A percentile compares a stretch with the other conserved stretches of the same genome.
Conservation (phyloP, 2,113 vertebrate genomes). For the Prochilodus magdalenae region DNA sequence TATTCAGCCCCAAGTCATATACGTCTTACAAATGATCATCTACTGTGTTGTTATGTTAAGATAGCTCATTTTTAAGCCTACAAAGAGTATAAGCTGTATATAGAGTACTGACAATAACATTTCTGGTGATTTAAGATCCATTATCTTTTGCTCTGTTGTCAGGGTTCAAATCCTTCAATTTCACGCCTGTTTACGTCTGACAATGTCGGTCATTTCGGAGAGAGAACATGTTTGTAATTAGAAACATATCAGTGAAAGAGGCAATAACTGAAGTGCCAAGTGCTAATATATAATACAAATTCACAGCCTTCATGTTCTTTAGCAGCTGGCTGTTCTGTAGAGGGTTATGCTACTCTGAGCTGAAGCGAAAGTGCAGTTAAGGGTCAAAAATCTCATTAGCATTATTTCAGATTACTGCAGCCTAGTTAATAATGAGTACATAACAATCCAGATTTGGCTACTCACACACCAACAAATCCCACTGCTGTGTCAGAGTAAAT, state of each 20-base stretch:
- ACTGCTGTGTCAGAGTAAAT: background rate
- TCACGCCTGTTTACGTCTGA: background rate
- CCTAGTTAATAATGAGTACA: background rate
- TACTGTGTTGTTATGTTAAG: background rate
- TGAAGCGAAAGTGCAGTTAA: background rate
- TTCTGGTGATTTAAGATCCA: background rate
- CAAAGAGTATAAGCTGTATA: background rate
- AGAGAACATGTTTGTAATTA: background rate
- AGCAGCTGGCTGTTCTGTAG: background rate
- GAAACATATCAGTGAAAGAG: background rate
- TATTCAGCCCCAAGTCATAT: background rate
- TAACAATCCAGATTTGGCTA: background rate
- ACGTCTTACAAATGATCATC: background rate
- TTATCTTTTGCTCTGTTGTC: background rate
- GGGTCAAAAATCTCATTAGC: constrained; percentile 14
- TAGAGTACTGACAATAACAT: background rate
- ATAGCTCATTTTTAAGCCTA: too few relatives aligned
- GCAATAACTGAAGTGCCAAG: background rate
- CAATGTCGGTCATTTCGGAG: background rate
- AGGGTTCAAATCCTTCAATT: background rate
- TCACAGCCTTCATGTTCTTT: background rate
- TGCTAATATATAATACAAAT: background rate
- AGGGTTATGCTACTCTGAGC: background rate
- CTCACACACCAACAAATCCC: background rate
- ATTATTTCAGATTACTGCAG: background rate